phyloP scores from a whole-genome alignment of 1,140 invertebrate species.

The Heliothis subflexa region DNA sequence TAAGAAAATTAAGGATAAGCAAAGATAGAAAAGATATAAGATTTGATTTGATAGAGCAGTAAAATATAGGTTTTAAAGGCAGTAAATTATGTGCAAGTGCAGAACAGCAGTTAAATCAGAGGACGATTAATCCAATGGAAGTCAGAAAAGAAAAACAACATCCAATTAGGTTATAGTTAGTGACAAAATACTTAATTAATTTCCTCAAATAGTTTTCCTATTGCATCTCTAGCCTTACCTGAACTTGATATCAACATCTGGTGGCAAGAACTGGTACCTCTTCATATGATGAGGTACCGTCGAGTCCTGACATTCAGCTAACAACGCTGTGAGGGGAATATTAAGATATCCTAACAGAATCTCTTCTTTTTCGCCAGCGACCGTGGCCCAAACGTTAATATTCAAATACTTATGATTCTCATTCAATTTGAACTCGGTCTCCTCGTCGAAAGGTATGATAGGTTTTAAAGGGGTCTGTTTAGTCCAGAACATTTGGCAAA shows the following conservation, averaged over 20 bases:
- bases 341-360: constrained; percentile 92
- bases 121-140: no score
- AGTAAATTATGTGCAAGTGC: no score
- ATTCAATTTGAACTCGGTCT: constrained; percentile 90
- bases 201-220: neutral
- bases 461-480: constrained; percentile 79
- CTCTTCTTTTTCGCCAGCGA: constrained; percentile 87
- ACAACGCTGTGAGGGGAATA: constrained; percentile 91
- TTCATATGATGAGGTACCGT: constrained; percentile 93
- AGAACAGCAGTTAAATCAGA: no score
- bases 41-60: no score
- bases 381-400: constrained; percentile 92
- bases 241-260: constrained; percentile 88
- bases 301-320: constrained; percentile 93
- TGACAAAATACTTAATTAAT: neutral
- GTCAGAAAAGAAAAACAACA: no score
- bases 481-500: constrained; percentile 85
- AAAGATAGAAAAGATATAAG: no score
- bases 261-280: constrained; percentile 91
- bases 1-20: no score
- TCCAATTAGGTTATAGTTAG: no score
- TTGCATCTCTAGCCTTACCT: constrained; percentile 72
- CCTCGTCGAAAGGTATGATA: constrained; percentile 91
- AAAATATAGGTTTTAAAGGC: no score
- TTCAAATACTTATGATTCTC: constrained; percentile 92